Base-by-base conservation (phyloP, 2,888 invertebrate genomes). In the Gasteruption jaculator region DNA sequence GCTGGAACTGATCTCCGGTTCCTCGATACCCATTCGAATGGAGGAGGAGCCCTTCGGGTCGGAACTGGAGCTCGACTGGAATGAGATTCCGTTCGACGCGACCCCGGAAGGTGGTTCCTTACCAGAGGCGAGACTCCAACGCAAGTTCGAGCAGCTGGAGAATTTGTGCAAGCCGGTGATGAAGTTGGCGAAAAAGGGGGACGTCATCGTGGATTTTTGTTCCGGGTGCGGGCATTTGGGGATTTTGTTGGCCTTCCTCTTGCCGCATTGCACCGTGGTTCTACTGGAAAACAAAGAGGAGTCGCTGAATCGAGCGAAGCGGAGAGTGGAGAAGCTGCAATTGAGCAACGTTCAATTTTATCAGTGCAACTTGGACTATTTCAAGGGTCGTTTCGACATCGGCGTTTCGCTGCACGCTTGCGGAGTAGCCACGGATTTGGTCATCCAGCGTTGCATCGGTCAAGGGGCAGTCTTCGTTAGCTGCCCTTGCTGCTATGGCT, bases 401-500 rank as follows among this genome's bases (percentile, higher is more conserved):
- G 95, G 95, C 0, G 81, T 88, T 22, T 88, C 89, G 3, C 73
- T 96, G 21, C 95, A 95, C 73, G 95, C 94, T 3, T 96, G 95
- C 72, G 95, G 95, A 1, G 86, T 91, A 8, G 94, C 94, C 2
- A 93, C 91, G 2, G 96, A 96, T 72, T 78, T 95, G 46, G 93
- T 95, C 1, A 75, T 95, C 35, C 81, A 86, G 56, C 85, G 86
- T 61, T 95, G 95, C 66, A 76, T 88, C 10, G 73, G 78, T 32
- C 80, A 77, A 10, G 76, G 76, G 41, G 93, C 94, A 0, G 79
- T 84, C 49, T 93, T 95, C 74, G 85, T 93, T 1, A 78, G 90
- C 38, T 92, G 91, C 60, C 95, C 95, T 0, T 96, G 96, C 67
- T 95, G 95, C 65, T 95, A 95, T 72, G 95, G 95, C 2, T 84